Percentiles rank a stretch among this genome's conserved stretches.
These are phyloP conservation scores for Artemia sinica DNA, from an alignment of 2,888 invertebrate species.

Conservation along the genomic window DNA sequence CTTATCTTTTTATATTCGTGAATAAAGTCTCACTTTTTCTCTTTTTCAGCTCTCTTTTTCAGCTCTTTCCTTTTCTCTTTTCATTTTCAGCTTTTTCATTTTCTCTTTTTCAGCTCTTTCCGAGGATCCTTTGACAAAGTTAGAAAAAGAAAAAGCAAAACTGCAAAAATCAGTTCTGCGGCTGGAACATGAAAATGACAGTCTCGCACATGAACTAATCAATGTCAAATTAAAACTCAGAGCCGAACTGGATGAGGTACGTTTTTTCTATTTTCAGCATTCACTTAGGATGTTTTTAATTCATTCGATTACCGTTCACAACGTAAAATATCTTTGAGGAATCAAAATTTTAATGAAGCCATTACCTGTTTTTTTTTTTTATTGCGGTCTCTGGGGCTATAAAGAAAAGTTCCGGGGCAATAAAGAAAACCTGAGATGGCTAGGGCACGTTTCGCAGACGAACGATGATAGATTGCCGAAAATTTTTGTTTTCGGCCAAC, in stretches of 20 bases:
- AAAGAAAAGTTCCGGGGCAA: too few relatives aligned
- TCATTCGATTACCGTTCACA: too few relatives aligned
- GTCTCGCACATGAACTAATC: slow-evolving; percentile 40
- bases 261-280: background rate
- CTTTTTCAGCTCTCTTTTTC: background rate
- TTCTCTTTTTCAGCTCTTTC: background rate
- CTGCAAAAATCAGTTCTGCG: slow-evolving; percentile 38
- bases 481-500: too few relatives aligned
- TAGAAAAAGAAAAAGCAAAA: slow-evolving; percentile 34
- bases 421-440: too few relatives aligned
- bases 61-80: background rate
- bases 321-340: too few relatives aligned
- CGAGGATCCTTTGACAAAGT: slow-evolving; percentile 29
- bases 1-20: background rate
- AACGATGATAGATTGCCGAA: too few relatives aligned
- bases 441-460: too few relatives aligned
- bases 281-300: too few relatives aligned
- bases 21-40: background rate
- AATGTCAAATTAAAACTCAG: slow-evolving; percentile 38
- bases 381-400: too few relatives aligned
- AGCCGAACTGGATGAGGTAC: slow-evolving; percentile 19
- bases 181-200: slow-evolving; percentile 42
- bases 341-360: too few relatives aligned
- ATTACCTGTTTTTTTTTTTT: too few relatives aligned
- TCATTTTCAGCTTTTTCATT: background rate